Conservation (phyloP, 2,797 vertebrate genomes). For the Acestrorhynchus altus region DNA sequence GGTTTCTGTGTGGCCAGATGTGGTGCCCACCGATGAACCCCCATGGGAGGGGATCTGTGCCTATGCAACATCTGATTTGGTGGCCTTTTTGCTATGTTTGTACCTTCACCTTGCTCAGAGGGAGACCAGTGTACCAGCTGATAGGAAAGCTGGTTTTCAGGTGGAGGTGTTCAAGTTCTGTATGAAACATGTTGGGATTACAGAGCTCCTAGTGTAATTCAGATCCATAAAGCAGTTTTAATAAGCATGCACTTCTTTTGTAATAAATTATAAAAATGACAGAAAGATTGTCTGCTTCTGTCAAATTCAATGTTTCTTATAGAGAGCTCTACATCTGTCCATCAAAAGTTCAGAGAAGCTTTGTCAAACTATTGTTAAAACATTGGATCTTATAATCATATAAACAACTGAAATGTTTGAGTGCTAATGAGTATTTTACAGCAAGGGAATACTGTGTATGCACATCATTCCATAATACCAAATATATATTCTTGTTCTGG, state of each 20-base stretch:
- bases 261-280: background rate
- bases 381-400: too few species aligned
- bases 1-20: slow-evolving; percentile 95
- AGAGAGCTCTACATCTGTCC: too few species aligned
- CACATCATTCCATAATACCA: too few species aligned
- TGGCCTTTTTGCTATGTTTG: slow-evolving; percentile 65
- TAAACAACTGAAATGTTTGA: too few species aligned
- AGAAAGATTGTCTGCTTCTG: background rate
- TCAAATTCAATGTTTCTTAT: too few species aligned
- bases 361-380: too few species aligned
- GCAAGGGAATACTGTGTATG: too few species aligned
- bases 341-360: too few species aligned
- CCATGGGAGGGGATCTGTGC: slow-evolving; percentile 80
- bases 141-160: background rate
- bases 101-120: slow-evolving; percentile 23
- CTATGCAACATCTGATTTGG: slow-evolving; percentile 89
- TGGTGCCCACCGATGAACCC: slow-evolving; percentile 87
- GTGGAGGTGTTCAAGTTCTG: background rate
- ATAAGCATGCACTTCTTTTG: background rate
- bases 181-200: too few species aligned
- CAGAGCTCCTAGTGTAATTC: background rate
- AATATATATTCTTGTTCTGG: too few species aligned
- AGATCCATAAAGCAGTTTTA: background rate
- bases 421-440: too few species aligned
- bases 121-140: background rate